Conservation (phyloP, 2,888 invertebrate species). For the Julus scandinavius region DNA sequence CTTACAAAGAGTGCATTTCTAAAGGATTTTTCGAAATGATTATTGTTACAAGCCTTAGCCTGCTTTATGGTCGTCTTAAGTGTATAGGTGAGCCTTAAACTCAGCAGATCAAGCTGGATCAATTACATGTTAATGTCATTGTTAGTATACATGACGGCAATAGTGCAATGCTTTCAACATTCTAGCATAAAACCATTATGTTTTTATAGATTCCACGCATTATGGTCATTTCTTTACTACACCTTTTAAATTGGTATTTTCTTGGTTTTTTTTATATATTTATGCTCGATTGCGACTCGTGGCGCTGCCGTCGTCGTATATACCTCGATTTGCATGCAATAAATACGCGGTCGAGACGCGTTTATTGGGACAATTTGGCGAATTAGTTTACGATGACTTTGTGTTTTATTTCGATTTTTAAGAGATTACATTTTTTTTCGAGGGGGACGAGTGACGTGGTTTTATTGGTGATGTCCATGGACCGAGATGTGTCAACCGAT, state of each 20-base stretch:
- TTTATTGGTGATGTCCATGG: constrained; percentile 6
- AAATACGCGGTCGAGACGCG: constrained; percentile 33
- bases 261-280: neutral
- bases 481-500: constrained; percentile 25
- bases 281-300: neutral
- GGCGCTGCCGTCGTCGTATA: neutral
- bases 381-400: constrained; percentile 33
- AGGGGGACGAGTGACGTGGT: neutral
- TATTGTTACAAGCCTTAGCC: too few relatives aligned
- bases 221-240: neutral
- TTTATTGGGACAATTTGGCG: constrained; percentile 33
- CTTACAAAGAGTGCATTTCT: too few relatives aligned
- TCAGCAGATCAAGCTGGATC: too few relatives aligned
- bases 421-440: neutral
- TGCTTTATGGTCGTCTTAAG: too few relatives aligned
- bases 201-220: neutral
- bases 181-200: neutral
- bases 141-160: neutral
- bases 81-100: too few relatives aligned
- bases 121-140: neutral
- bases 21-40: too few relatives aligned
- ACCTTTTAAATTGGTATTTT: neutral
- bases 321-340: constrained; percentile 16
- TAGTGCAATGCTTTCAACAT: neutral
- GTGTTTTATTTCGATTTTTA: constrained; percentile 33